These are phyloP conservation scores for Lutraria lutraria DNA, from an alignment of 2,888 invertebrate species.

Conservation along the genomic window DNA sequence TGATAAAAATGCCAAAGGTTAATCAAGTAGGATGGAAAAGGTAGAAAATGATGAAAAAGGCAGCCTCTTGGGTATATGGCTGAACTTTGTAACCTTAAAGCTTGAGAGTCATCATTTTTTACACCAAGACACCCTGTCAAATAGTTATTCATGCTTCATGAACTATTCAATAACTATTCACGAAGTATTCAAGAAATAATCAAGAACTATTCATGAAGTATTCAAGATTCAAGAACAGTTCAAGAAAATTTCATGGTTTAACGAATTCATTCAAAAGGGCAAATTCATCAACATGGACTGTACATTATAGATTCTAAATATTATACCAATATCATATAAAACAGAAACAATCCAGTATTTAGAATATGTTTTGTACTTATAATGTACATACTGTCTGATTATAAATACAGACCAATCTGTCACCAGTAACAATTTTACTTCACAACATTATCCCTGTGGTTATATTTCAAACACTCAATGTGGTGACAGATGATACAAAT, in stretches of 20 bases:
- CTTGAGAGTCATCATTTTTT: not conserved
- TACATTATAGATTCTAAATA: not conserved
- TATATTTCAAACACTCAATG: not conserved
- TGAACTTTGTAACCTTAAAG: not conserved
- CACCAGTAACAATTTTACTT: not conserved
- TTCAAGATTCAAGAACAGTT: too few species aligned
- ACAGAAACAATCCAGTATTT: not conserved
- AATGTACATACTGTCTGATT: not conserved
- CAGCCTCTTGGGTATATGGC: not conserved
- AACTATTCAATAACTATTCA: too few species aligned
- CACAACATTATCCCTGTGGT: not conserved
- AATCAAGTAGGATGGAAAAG: too few species aligned
- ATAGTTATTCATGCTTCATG: too few species aligned
- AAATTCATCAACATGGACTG: not conserved
- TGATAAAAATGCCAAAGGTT: too few species aligned
- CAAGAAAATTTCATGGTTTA: too few species aligned
- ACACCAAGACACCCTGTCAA: too few species aligned
- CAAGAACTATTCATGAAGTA: too few species aligned
- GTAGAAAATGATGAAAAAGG: not conserved
- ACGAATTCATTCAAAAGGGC: too few species aligned
- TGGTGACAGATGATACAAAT: constrained; percentile 16
- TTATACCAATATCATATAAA: not conserved
- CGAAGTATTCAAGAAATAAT: too few species aligned
- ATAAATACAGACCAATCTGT: constrained; percentile 10
- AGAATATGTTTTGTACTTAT: not conserved